These are phyloP conservation scores for Drosophila phalerata DNA, from an alignment of 2,888 invertebrate genomes.

Conservation along the genomic window DNA sequence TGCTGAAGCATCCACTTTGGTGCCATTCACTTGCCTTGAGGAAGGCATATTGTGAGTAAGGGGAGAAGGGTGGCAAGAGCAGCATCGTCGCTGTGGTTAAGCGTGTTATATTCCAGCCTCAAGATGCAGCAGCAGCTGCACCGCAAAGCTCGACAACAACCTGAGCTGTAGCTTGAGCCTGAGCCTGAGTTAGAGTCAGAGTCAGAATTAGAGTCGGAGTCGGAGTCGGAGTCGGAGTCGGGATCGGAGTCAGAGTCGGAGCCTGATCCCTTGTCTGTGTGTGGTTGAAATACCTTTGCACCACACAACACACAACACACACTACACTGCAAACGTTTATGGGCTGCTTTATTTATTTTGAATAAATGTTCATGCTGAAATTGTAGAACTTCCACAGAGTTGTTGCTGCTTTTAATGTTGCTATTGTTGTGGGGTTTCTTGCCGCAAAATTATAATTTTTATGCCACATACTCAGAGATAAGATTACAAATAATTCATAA, in stretches of 20 bases:
- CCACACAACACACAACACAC: conserved; percentile 14
- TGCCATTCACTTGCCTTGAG: conserved; percentile 71
- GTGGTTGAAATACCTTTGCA: conserved; percentile 59
- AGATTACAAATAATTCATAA: conserved; percentile 73
- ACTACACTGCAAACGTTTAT: conserved; percentile 32
- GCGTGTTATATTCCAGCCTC: conserved; percentile 54
- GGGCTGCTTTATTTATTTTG: conserved; percentile 64
- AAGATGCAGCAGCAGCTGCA: conserved; percentile 49
- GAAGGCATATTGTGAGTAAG: neutral
- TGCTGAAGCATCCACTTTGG: conserved; percentile 80
- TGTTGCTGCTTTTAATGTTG: conserved; percentile 2
- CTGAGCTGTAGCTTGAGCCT: conserved; percentile 25
- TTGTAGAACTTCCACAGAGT: conserved; percentile 56
- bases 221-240: conserved; percentile 23
- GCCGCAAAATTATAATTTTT: conserved; percentile 75
- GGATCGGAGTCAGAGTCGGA: conserved; percentile 18
- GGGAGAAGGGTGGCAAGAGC: neutral
- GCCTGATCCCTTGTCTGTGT: conserved; percentile 41
- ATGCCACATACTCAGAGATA: conserved; percentile 77
- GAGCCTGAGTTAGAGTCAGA: conserved; percentile 25
- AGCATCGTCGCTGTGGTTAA: conserved; percentile 57
- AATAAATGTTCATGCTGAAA: conserved; percentile 80
- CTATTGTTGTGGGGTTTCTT: conserved; percentile 64
- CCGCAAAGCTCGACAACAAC: conserved; percentile 30
- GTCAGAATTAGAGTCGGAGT: neutral